Conservation (phyloP, 2,113 vertebrate species). For the Amphilophus citrinellus region DNA sequence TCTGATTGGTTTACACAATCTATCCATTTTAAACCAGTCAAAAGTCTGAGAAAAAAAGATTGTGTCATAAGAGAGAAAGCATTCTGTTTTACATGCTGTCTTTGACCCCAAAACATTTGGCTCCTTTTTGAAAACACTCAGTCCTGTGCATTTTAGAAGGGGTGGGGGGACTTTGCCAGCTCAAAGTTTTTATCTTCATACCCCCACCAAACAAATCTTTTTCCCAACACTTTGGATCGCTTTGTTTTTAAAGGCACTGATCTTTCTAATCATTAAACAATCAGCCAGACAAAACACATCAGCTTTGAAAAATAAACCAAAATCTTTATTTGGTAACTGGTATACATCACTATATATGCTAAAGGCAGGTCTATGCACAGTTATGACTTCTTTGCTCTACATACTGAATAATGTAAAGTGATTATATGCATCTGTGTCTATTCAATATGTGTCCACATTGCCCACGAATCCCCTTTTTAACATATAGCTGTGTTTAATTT, state of each 20-base stretch:
- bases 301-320: constrained; percentile 81
- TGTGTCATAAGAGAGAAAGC: not conserved
- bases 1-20: not conserved
- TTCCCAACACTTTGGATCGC: not conserved
- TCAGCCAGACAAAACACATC: constrained; percentile 79
- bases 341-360: constrained; percentile 68
- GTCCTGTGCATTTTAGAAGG: not conserved
- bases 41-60: not conserved
- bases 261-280: constrained; percentile 51
- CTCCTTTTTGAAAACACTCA: not conserved
- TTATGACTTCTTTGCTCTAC: constrained; percentile 61
- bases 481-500: not conserved
- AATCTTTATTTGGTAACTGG: constrained; percentile 76
- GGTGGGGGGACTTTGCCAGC: not conserved
- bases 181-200: not conserved
- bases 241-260: not conserved
- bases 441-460: constrained; percentile 25
- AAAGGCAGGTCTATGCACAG: constrained; percentile 67
- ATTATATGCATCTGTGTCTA: constrained; percentile 63
- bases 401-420: constrained; percentile 69
- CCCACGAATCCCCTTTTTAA: not conserved
- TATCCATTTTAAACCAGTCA: not conserved
- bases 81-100: not conserved
- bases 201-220: not conserved
- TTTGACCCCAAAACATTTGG: not conserved